phyloP scores from a whole-genome alignment of 1,140 invertebrate species.

The Drosophila rhopaloa region DNA sequence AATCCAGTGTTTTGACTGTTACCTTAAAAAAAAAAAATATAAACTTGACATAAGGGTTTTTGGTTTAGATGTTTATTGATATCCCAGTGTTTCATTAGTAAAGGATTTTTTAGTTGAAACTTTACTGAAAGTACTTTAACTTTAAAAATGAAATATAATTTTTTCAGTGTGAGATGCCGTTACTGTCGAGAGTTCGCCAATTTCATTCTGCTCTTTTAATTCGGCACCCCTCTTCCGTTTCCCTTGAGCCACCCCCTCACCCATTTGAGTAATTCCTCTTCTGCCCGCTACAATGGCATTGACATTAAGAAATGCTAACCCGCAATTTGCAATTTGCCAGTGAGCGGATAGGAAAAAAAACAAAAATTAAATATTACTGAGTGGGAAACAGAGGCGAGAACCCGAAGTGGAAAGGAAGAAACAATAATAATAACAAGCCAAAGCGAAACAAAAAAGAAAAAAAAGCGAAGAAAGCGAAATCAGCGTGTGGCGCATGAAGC shows the following conservation, averaged over 20 bases:
- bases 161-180: neutral
- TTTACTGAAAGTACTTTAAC: too few species aligned
- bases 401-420: constrained; percentile 16
- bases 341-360: constrained; percentile 9
- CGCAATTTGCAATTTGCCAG: constrained; percentile 60
- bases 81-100: too few species aligned
- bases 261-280: constrained; percentile 14
- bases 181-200: constrained; percentile 16
- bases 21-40: too few species aligned
- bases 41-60: too few species aligned
- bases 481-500: constrained; percentile 65
- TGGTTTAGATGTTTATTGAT: too few species aligned
- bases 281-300: constrained; percentile 44
- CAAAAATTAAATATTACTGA: constrained; percentile 14
- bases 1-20: too few species aligned
- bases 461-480: constrained; percentile 54
- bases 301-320: constrained; percentile 67
- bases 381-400: neutral
- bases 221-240: neutral
- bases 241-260: neutral
- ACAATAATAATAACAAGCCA: constrained; percentile 59
- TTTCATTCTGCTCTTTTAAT: constrained; percentile 34
- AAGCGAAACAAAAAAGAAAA: constrained; percentile 25
- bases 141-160: too few species aligned
- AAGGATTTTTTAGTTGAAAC: too few species aligned